Conservation (phyloP, 2,888 invertebrate genomes). For the Epirrhoe tristata region DNA sequence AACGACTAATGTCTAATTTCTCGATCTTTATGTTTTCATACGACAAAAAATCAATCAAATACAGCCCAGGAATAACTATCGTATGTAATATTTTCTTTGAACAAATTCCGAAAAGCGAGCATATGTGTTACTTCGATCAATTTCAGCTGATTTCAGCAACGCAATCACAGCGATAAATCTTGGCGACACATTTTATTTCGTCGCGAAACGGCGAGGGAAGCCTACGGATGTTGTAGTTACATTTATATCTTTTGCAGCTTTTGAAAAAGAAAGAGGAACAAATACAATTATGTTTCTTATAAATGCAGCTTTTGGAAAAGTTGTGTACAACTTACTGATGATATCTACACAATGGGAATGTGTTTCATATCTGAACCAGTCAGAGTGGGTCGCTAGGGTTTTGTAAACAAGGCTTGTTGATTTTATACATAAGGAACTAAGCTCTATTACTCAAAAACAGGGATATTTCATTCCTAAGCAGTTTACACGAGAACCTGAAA, state of each 20-base stretch:
- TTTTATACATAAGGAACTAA: neutral
- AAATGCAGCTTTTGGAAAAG: no score
- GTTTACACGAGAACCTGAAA: slow-evolving; percentile 33
- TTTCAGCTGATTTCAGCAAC: slow-evolving; percentile 13
- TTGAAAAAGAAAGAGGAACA: slow-evolving; percentile 19
- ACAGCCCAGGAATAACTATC: no score
- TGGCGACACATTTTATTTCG: slow-evolving; percentile 33
- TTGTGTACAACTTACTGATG: neutral
- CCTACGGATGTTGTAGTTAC: slow-evolving; percentile 11
- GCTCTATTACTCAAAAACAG: slow-evolving; percentile 37
- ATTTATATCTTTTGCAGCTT: neutral
- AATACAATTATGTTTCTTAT: neutral
- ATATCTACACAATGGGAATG: neutral
- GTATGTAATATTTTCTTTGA: neutral
- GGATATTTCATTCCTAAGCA: slow-evolving; percentile 41
- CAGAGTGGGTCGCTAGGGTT: neutral
- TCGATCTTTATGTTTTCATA: no score
- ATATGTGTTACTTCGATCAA: slow-evolving; percentile 21
- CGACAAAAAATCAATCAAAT: no score
- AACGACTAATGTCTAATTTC: no score
- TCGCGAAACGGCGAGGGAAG: slow-evolving; percentile 17
- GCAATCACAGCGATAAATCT: slow-evolving; percentile 31
- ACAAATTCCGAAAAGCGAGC: slow-evolving; percentile 5
- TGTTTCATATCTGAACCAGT: neutral
- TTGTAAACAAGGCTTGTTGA: neutral